These are phyloP conservation scores for Clarias batrachus DNA, from an alignment of 2,113 vertebrate genomes.

Conservation along the genomic window DNA sequence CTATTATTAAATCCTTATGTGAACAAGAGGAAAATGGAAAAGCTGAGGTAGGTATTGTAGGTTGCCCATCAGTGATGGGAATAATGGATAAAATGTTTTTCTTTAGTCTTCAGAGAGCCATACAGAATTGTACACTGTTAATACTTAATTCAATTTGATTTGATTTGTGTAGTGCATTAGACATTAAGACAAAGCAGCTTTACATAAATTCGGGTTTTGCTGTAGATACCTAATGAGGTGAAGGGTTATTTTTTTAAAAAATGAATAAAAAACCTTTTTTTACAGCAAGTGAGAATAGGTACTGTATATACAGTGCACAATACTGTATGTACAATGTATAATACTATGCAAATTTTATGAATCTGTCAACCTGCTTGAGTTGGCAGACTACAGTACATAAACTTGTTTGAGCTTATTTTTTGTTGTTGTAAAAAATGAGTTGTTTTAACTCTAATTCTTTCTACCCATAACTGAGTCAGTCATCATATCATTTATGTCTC, in stretches of 20 bases:
- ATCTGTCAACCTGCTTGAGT: not conserved
- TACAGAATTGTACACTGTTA: not conserved
- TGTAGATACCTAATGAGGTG: not conserved
- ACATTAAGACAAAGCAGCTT: not conserved
- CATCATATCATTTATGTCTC: not conserved
- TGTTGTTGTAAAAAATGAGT: too few relatives aligned
- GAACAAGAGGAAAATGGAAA: not conserved
- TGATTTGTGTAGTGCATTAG: not conserved
- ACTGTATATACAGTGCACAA: not conserved
- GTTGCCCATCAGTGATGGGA: not conserved
- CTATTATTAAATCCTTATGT: not conserved
- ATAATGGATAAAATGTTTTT: not conserved
- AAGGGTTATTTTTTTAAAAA: too few relatives aligned
- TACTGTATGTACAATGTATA: not conserved
- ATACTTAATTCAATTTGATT: not conserved
- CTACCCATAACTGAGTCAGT: not conserved
- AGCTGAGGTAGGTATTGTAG: not conserved
- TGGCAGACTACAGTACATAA: not conserved
- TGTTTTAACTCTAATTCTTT: not conserved
- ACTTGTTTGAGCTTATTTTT: not conserved
- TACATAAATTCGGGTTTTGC: not conserved
- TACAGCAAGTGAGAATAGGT: not conserved
- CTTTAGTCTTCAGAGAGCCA: not conserved
- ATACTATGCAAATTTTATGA: not conserved
- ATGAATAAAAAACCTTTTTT: too few relatives aligned